Evolutionary conservation across 2,113 vertebrate species (phyloP).

Genomic region (Recurvirostra avosetta): DNA sequence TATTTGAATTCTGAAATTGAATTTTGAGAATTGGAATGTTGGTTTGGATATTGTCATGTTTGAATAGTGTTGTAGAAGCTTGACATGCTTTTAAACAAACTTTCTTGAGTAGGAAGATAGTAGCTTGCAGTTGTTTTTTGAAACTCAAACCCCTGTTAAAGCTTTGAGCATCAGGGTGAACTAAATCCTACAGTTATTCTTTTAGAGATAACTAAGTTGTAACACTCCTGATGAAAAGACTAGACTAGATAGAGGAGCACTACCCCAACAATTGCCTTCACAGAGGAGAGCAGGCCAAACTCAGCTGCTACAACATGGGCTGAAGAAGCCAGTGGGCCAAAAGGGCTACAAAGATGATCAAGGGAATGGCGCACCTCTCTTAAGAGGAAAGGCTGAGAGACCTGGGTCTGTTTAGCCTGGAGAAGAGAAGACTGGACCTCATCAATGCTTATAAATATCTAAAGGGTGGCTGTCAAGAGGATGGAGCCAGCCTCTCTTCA

Average conservation of each 20-base stretch:
- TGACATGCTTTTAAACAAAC: not conserved
- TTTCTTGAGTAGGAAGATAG: not conserved
- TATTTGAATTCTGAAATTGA: not conserved
- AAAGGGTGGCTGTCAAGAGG: too few relatives aligned
- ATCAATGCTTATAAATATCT: too few relatives aligned
- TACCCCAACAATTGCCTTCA: not conserved
- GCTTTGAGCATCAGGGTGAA: not conserved
- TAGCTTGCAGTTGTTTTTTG: not conserved
- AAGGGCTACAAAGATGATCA: too few relatives aligned
- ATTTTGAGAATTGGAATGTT: not conserved
- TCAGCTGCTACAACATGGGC: not conserved
- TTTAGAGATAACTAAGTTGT: not conserved
- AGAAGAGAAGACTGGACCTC: too few relatives aligned
- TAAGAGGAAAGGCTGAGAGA: too few relatives aligned
- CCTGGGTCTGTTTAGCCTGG: too few relatives aligned
- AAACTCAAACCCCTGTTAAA: not conserved
- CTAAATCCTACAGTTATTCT: not conserved
- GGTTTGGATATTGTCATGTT: not conserved
- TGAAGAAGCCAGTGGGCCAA: not conserved
- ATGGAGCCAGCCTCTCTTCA: too few relatives aligned
- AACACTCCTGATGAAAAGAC: not conserved
- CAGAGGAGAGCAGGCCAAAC: not conserved
- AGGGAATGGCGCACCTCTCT: too few relatives aligned
- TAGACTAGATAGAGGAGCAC: not conserved
- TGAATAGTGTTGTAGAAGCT: not conserved